These are phyloP conservation scores for Lithophane leautieri DNA, from an alignment of 2,888 invertebrate species.

Conservation along the genomic window DNA sequence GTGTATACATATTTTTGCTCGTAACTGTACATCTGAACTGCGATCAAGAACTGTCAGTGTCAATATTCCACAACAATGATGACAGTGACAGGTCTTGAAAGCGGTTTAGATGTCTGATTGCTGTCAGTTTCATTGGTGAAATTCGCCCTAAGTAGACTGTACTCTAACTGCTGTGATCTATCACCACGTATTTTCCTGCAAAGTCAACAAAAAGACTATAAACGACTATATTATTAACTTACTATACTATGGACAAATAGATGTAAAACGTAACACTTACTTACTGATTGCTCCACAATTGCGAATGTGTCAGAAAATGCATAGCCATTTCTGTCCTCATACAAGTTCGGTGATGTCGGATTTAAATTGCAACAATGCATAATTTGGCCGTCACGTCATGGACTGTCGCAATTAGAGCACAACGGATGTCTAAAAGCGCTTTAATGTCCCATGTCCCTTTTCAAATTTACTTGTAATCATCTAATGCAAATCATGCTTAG, in stretches of 20 bases:
- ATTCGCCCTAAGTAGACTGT: too few species aligned
- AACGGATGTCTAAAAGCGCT: constrained; percentile 54
- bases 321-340: constrained; percentile 43
- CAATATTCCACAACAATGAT: too few species aligned
- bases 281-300: constrained; percentile 21
- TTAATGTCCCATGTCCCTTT: constrained; percentile 48
- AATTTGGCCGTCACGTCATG: constrained; percentile 57
- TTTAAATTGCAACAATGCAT: constrained; percentile 63
- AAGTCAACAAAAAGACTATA: not conserved
- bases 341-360: constrained; percentile 42
- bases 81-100: too few species aligned
- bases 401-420: constrained; percentile 54
- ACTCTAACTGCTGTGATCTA: not conserved
- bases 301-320: constrained; percentile 55
- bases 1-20: too few species aligned
- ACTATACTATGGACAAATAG: constrained; percentile 1
- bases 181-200: too few species aligned
- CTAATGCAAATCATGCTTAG: constrained; percentile 29
- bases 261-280: constrained; percentile 1
- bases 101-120: too few species aligned
- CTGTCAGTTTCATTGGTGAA: too few species aligned
- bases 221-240: too few species aligned
- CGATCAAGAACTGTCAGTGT: too few species aligned
- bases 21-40: too few species aligned
- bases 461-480: constrained; percentile 25